Evolutionary conservation across 1,140 invertebrate genomes (phyloP).

Genomic region (Drosophila sp.): DNA sequence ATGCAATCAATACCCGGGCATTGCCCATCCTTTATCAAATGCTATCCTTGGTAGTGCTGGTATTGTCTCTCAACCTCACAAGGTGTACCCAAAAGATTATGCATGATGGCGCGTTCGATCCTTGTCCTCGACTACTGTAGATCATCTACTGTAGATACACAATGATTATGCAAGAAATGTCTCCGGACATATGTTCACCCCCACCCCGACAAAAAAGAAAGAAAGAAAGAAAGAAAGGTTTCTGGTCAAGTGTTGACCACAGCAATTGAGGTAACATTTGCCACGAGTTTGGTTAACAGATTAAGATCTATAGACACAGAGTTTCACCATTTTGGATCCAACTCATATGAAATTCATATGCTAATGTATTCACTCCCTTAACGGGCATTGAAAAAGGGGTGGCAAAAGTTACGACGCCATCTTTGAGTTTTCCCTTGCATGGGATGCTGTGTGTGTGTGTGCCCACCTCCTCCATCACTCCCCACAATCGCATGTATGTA

Average conservation of each 20-base stretch:
- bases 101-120: slow-evolving; percentile 52
- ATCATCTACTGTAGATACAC: slow-evolving; percentile 34
- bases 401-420: slow-evolving; percentile 1
- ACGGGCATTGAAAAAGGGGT: background rate
- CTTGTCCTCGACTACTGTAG: slow-evolving; percentile 29
- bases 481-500: background rate
- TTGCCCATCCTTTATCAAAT: slow-evolving; percentile 49
- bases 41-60: slow-evolving; percentile 4
- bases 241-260: slow-evolving; percentile 54
- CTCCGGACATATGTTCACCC: slow-evolving; percentile 21
- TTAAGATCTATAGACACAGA: background rate
- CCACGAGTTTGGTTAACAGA: slow-evolving; percentile 18
- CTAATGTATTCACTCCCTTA: slow-evolving; percentile 16
- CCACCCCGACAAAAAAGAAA: background rate
- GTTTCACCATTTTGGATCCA: slow-evolving; percentile 33
- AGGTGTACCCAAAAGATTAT: slow-evolving; percentile 68
- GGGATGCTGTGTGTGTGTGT: background rate
- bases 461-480: background rate
- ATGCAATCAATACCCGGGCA: slow-evolving; percentile 41
- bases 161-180: slow-evolving; percentile 54
- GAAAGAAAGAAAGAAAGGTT: slow-evolving; percentile 17
- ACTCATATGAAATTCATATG: slow-evolving; percentile 11
- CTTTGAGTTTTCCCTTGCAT: slow-evolving; percentile 5
- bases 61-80: slow-evolving; percentile 35
- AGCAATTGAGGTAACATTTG: slow-evolving; percentile 35